A percentile compares a stretch with the other conserved stretches of the same genome.
Evolutionary conservation across 2,113 vertebrate species (phyloP).

Genomic region (Ciconia maguari): DNA sequence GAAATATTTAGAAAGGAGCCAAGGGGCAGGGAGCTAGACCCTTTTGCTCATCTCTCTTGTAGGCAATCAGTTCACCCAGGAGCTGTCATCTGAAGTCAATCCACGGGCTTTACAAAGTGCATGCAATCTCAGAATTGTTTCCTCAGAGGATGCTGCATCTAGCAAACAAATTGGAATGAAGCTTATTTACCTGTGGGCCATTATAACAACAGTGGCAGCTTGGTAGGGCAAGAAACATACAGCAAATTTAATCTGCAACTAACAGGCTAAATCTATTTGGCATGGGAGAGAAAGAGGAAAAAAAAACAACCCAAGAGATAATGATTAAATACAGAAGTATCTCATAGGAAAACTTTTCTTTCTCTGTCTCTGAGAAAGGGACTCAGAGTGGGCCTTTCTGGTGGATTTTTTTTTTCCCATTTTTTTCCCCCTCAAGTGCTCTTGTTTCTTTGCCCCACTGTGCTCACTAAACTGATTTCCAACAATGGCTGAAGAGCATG

Average conservation of each 20-base stretch:
- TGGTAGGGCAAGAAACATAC: background rate
- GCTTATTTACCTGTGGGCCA: constrained; percentile 20
- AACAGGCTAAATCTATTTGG: background rate
- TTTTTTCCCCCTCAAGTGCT: background rate
- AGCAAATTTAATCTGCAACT: constrained; percentile 18
- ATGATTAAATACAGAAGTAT: background rate
- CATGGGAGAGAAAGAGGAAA: background rate
- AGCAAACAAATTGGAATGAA: constrained; percentile 24
- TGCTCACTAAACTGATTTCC: background rate
- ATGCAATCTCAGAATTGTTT: constrained; percentile 17
- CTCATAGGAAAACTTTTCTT: background rate
- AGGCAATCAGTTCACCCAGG: background rate
- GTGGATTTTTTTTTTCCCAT: no score
- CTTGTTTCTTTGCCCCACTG: background rate
- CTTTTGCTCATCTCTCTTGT: background rate
- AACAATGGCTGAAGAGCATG: background rate
- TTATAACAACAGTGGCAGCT: background rate
- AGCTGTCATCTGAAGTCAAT: constrained; percentile 25
- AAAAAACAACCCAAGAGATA: background rate
- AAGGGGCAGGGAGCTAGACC: background rate
- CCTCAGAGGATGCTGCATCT: background rate
- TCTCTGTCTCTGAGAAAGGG: background rate
- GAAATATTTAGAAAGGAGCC: background rate
- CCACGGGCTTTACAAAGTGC: background rate
- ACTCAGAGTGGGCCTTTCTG: background rate